Base-by-base conservation (phyloP, 2,113 vertebrate species). In the Corydoras sp. region DNA sequence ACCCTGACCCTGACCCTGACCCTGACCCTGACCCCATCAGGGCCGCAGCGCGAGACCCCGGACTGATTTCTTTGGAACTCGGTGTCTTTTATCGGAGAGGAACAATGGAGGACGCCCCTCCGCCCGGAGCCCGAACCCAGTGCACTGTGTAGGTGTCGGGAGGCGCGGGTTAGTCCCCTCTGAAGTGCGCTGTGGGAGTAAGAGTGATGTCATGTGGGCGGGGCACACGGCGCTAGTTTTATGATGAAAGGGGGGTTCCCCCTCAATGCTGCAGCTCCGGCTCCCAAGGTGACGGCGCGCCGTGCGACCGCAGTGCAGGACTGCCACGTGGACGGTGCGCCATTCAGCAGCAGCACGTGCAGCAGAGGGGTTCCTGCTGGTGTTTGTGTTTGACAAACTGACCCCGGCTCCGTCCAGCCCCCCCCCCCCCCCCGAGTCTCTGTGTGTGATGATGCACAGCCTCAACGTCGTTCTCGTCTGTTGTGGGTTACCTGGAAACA, bases 291-390 rank as follows among this genome's bases (percentile, higher is more conserved):
- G 67, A 68, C 65, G 67, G 58, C 65, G 32, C 18, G 15, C 51
- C 9, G 10, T 18, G 30, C 35, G 32, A 68, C 67, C 58, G 67
- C 67, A 68, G 67, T 68, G 67, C 67, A 68, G 67, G 67, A 59
- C 54, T 68, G 67, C 54, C 3, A 59, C 35, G 67, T 49, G 15
- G 56, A 55, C 55, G 11, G 12, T 53, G 51, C 9, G 35, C 56
- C 29, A 24, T 24, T 48, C 43, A 58, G 30, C 54, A 68, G 8
- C 32, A 58, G n/a, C 65, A 43, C 53, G 5, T 67, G 53, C 30
- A 53, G 5, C 51, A 10, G 5, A 10, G 10, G 51, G 51, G 9
- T 10, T 10, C 13, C 51, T 10, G 51, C 13, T 58, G 9, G 9
- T 32, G 12, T 29, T 49, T 24, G 5, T 50, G 24, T 65, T 66